A percentile compares a stretch with the other conserved stretches of the same genome.
Conservation (phyloP, 2,113 vertebrate species). For the Nerophis ophidion region DNA sequence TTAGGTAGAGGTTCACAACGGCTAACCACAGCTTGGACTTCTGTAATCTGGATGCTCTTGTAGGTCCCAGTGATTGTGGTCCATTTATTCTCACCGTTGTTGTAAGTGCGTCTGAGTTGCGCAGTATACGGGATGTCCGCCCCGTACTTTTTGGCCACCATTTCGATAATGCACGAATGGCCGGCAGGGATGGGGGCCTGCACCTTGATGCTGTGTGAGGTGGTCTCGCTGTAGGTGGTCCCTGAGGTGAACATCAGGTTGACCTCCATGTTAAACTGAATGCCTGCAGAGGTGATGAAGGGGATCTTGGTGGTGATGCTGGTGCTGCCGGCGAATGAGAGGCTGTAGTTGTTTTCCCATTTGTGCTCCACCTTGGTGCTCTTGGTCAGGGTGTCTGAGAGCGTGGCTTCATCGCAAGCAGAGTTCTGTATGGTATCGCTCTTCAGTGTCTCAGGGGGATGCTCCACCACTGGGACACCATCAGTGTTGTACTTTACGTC, state of each 20-base stretch:
- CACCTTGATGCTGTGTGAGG: background rate
- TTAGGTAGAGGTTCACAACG: conserved; percentile 61
- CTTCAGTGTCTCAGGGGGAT: conserved; percentile 41
- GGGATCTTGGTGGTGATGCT: background rate
- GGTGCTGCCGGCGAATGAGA: background rate
- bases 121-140: background rate
- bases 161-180: background rate
- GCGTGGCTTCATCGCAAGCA: background rate
- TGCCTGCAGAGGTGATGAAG: background rate
- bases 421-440: background rate
- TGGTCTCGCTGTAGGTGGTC: background rate
- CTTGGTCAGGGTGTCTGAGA: conserved; percentile 27
- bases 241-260: background rate
- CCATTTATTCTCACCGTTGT: conserved; percentile 61
- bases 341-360: background rate
- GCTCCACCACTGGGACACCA: conserved; percentile 17
- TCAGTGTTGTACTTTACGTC: conserved; percentile 44
- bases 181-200: background rate
- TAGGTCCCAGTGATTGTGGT: conserved; percentile 62
- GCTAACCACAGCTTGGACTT: conserved; percentile 63
- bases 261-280: background rate
- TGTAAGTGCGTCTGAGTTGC: background rate
- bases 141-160: background rate
- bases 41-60: conserved; percentile 62
- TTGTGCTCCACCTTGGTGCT: background rate